Evolutionary conservation across 1,140 invertebrate genomes (phyloP), one percentile per base, ranked within the genome.

Genomic region (Drosophila mojavensis): DNA sequence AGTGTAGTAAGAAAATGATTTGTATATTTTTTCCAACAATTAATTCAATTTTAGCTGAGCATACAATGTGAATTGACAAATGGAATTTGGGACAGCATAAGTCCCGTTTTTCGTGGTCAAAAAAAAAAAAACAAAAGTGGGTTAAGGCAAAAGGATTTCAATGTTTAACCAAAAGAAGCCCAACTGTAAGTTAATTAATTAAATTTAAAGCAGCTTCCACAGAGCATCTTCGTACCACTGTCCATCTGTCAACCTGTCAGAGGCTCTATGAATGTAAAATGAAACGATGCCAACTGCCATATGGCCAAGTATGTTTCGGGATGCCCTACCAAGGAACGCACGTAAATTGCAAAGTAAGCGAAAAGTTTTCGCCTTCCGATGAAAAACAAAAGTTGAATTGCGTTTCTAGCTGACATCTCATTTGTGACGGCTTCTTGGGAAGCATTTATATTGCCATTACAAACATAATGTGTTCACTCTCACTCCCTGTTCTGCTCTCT

Each of bases 391-490:
- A 68, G 50, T 65, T 65, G 48, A 24, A 83, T 83, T 88, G 68
- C 54, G 64, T 74, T 66, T 70, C 70, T 50, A 68, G 70, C 71
- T 86, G 62, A 74, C 79, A 74, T 82, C 64, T 66, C 55, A 55
- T 79, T 53, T 63, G 41, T 50, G 77, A 79, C 66, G 83, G 79
- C 79, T 86, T 88, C 75, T 65, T 41, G 28, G 43, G 43, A 69
- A 86, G 69, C 79, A 83, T 83, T 86, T 79, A 74, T 67, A 75
- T 71, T 83, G 69, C 77, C 79, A 83, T 86, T 83, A 83, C 36
- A 11, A 4, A 13, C 3, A 13, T 39, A 45, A 76, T 66, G 61
- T 62, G 69, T 61, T 64, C 82, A 69, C 51, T 28, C 50, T 33
- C 39, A 39, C 63, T 47, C 59, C 28, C 39, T 24, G 17, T 54